Conservation (phyloP, 2,797 vertebrate genomes). For the Notolepis coatsorum region DNA sequence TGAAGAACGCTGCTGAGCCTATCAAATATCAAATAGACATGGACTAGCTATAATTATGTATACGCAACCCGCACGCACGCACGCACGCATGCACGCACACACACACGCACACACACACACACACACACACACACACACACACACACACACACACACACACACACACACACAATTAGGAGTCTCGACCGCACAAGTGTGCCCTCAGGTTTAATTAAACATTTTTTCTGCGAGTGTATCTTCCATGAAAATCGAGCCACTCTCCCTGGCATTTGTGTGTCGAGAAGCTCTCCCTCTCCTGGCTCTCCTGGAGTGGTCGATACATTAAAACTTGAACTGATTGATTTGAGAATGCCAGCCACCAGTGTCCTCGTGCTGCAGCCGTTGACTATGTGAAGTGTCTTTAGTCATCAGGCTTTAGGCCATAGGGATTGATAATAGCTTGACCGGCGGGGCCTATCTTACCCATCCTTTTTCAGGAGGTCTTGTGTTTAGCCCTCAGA, state of each 20-base stretch:
- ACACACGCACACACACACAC: too few species aligned
- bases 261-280: constrained; percentile 69
- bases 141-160: too few species aligned
- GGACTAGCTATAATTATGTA: constrained; percentile 59
- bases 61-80: too few species aligned
- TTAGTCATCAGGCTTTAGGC: constrained; percentile 83
- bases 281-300: constrained; percentile 70
- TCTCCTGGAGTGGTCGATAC: constrained; percentile 82
- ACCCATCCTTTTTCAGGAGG: constrained; percentile 84
- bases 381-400: constrained; percentile 84
- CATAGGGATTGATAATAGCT: constrained; percentile 86
- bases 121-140: too few species aligned
- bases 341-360: constrained; percentile 81
- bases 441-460: constrained; percentile 84
- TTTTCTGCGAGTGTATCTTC: constrained; percentile 76
- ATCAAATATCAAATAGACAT: constrained; percentile 75
- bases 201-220: constrained; percentile 86
- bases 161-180: constrained; percentile 59
- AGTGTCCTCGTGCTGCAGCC: constrained; percentile 75
- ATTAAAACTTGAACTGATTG: constrained; percentile 89
- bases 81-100: too few species aligned
- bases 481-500: constrained; percentile 82
- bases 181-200: constrained; percentile 74
- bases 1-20: constrained; percentile 65
- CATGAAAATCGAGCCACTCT: constrained; percentile 73